Evolutionary conservation across 2,797 vertebrate species (phyloP).

Genomic region (Sebastes goodei): DNA sequence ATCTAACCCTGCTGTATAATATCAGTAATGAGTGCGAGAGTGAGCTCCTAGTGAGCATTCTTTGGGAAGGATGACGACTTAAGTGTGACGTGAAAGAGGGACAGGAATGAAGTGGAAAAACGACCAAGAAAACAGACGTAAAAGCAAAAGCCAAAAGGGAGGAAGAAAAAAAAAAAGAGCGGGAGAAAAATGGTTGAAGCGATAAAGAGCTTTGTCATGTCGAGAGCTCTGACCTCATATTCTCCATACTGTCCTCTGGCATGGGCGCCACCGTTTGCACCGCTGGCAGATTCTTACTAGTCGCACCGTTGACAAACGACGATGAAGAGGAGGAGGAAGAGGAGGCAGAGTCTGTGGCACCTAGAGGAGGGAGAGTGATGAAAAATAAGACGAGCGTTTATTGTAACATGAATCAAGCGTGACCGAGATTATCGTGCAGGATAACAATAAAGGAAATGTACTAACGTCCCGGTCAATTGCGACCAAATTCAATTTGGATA

Average conservation of each 20-base stretch:
- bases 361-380: conserved; percentile 67
- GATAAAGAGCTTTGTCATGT: conserved; percentile 6
- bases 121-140: conserved; percentile 48
- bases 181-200: conserved; percentile 37
- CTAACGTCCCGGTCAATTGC: conserved; percentile 29
- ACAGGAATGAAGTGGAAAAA: conserved; percentile 48
- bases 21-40: conserved; percentile 22
- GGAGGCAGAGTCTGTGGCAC: conserved; percentile 96
- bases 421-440: conserved; percentile 1
- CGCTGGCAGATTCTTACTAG: conserved; percentile 98
- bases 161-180: conserved; percentile 16
- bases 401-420: neutral
- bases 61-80: conserved; percentile 27
- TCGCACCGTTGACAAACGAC: conserved; percentile 98
- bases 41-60: conserved; percentile 14
- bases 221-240: conserved; percentile 90
- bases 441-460: conserved; percentile 24
- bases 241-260: conserved; percentile 98
- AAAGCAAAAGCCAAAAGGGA: conserved; percentile 44
- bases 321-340: conserved; percentile 97
- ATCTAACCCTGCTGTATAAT: conserved; percentile 2
- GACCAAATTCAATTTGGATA: conserved; percentile 56
- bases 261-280: conserved; percentile 98
- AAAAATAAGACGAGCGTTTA: conserved; percentile 12
- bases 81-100: conserved; percentile 48